Evolutionary conservation across 1,140 invertebrate genomes (phyloP).

Genomic region (Fragariocoptes setiger): DNA sequence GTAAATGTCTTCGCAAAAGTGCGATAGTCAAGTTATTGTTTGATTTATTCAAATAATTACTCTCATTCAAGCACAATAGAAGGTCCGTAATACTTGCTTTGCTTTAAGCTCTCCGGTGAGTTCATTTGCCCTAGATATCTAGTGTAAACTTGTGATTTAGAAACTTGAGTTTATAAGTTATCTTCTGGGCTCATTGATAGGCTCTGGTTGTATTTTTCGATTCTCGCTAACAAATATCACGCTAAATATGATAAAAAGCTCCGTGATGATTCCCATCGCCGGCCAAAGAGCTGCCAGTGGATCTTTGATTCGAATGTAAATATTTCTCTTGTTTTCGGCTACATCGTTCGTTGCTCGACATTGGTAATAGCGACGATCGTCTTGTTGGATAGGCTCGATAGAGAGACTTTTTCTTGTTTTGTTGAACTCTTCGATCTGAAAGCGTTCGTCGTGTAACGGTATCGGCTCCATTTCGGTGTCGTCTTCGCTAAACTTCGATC

Average conservation of each 20-base stretch:
- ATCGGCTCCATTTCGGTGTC: not conserved
- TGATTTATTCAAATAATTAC: no score
- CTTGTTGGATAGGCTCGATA: conserved; percentile 24
- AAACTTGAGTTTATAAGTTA: conserved; percentile 19
- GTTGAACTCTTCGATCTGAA: not conserved
- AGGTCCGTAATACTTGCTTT: no score
- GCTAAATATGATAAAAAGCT: conserved; percentile 64
- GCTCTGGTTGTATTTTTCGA: conserved; percentile 60
- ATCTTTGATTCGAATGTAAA: conserved; percentile 41
- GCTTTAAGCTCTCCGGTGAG: no score
- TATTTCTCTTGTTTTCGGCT: conserved; percentile 15
- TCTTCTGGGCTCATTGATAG: no score
- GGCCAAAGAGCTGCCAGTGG: conserved; percentile 55
- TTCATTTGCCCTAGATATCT: no score
- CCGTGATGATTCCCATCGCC: conserved; percentile 61
- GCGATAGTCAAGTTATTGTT: no score
- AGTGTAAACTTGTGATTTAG: no score
- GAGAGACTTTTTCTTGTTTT: conserved; percentile 14
- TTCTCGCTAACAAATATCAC: conserved; percentile 86
- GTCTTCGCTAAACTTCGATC: not conserved
- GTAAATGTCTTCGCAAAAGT: no score
- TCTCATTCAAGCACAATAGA: no score
- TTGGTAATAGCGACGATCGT: conserved; percentile 29
- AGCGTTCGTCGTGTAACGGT: not conserved
- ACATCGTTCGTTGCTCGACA: conserved; percentile 25